Evolutionary conservation across 2,888 invertebrate genomes (phyloP), one percentile per base, ranked within the genome.

Genomic region (Spodoptera littoralis): DNA sequence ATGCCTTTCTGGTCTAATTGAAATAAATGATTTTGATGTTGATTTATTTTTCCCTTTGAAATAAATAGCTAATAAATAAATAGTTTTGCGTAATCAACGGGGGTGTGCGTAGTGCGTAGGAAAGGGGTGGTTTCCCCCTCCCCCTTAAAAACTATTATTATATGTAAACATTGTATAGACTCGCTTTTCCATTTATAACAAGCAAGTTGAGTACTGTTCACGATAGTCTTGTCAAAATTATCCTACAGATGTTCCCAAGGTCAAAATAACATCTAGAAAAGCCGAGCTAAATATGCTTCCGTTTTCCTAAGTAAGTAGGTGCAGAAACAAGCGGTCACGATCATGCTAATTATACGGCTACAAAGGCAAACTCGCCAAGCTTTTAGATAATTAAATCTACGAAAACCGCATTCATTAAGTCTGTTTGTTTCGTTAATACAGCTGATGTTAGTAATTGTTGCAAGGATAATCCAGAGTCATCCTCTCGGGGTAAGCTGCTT

Each of bases 311-410:
- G 45, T 44, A 58, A 5, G 24, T 60, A 54, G 24, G 22, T n/a
- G 12, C 22, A 18, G 11, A 18, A 58, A 60, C 60, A 53, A 58
- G 46, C 53, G 52, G 45, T 53, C 46, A 55, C 47, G 44, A 63
- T 58, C 43, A 64, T 52, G 49, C 47, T 53, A 64, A 70, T 61
- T 54, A 61, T 58, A 65, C 12, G 47, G 45, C n/a, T 60, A 45
- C 46, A 53, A 50, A 43, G 11, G 13, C 59, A 44, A 47, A 57
- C 70, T 41, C 45, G 9, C 41, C 22, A 62, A 57, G 66, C 76
- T 76, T 70, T 73, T 49, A 70, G 60, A 65, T 70, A 68, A 78
- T 77, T 55, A 68, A 76, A 78, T 70, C 50, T 62, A 65, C 60
- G 48, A 61, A 54, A 65, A 78, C 68, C 61, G 47, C 60, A 67